Evolutionary conservation across 2,113 vertebrate species (phyloP), one percentile per base, ranked within the genome.

Genomic region (Tiliqua scincoides): DNA sequence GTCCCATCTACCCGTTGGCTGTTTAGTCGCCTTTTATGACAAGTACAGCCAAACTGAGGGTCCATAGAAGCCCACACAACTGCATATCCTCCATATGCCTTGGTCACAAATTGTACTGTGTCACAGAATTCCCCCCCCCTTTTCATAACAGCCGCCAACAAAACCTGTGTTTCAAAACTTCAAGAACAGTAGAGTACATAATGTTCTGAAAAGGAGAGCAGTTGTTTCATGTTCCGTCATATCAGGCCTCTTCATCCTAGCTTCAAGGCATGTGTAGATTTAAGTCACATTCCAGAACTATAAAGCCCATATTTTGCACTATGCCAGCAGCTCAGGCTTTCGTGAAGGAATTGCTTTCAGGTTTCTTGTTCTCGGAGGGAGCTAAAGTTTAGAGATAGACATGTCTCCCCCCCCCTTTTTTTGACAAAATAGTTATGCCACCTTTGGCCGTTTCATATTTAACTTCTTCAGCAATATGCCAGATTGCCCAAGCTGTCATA

Each of bases 401-500:
- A 35, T 80, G 2, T 8, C 27, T 27, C 9, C 27, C 0, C 61
- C 6, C 17, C 35, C 3, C 30, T 54, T 15, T 8, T 3, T 40
- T 67, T 77, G 27, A 65, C 30, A 11, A 87, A 78, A 75, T 2
- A 65, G 15, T 57, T 90, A 1, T 86, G 71, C 23, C 57, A 21
- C 83, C 6, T 84, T 87, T 86, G 83, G 48, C 81, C 59, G 37
- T 17, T 70, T 91, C 68, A 62, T 4, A 57, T 82, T 84, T 84
- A 43, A 67, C 32, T 75, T 79, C 25, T 68, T 61, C 81, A 78
- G 40, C 77, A 82, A 76, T 63, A 43, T 65, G 74, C 20, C 35
- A 23, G 54, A 61, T 88, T 89, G 52, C 87, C 78, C 71, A 83
- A 85, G 76, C 67, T 84, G 81, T 84, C 79, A 83, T 54, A 59